A percentile compares a stretch with the other conserved stretches of the same genome.
phyloP scores from a whole-genome alignment of 1,140 invertebrate genomes.

The Heliothis subflexa region DNA sequence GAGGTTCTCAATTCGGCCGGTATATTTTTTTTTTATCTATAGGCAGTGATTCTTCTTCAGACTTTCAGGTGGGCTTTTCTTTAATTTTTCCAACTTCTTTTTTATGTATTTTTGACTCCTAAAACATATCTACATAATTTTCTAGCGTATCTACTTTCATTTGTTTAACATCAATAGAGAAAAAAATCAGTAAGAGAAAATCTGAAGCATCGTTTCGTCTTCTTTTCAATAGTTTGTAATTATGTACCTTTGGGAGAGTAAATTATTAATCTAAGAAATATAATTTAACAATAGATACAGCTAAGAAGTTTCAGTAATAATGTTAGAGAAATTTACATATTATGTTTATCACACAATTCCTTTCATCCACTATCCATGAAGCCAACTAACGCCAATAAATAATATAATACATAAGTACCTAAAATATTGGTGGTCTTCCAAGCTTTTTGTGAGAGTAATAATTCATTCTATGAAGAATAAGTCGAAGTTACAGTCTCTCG shows the following conservation, averaged over 20 bases:
- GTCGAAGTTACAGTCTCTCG: too few species aligned
- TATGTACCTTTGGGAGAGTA: slow-evolving; percentile 74
- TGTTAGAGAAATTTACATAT: slow-evolving; percentile 74
- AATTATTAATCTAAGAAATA: slow-evolving; percentile 54
- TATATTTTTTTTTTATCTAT: not conserved
- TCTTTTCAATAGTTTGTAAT: slow-evolving; percentile 49
- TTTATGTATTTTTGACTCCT: too few species aligned
- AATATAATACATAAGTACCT: slow-evolving; percentile 49
- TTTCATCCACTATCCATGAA: slow-evolving; percentile 57
- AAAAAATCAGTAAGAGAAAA: not conserved
- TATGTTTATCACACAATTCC: slow-evolving; percentile 76
- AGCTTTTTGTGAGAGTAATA: not conserved
- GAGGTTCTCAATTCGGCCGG: too few species aligned
- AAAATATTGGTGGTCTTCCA: slow-evolving; percentile 57
- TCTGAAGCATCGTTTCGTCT: not conserved
- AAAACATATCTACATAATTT: too few species aligned
- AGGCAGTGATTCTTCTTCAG: not conserved
- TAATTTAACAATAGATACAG: slow-evolving; percentile 63
- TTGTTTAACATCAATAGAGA: not conserved
- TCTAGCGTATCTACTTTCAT: too few species aligned
- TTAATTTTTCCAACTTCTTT: not conserved
- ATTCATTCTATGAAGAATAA: not conserved
- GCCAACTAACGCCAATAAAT: slow-evolving; percentile 63
- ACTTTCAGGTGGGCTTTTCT: slow-evolving; percentile 10
- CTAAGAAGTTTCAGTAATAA: slow-evolving; percentile 59